phyloP scores from a whole-genome alignment of 2,888 invertebrate genomes.

The Nowickia ferox region DNA sequence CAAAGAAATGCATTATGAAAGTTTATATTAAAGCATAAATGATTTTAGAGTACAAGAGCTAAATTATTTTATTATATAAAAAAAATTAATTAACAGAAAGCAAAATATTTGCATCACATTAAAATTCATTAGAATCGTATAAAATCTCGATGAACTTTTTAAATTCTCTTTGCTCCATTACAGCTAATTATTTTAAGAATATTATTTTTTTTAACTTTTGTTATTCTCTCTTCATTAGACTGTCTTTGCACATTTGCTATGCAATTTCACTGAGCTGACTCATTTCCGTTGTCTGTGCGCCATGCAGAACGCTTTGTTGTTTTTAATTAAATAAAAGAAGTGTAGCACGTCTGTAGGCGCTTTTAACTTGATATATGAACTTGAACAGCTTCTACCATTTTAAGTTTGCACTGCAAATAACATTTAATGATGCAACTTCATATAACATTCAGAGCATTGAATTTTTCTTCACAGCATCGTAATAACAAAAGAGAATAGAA shows the following conservation, averaged over 20 bases:
- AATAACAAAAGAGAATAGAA: background rate
- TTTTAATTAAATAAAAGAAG: constrained; percentile 64
- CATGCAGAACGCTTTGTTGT: constrained; percentile 12
- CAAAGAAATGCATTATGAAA: background rate
- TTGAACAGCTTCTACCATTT: constrained; percentile 15
- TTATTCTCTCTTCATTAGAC: background rate
- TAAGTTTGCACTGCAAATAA: constrained; percentile 16
- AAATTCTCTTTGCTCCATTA: background rate
- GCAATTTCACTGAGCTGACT: constrained; percentile 4
- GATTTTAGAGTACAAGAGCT: background rate
- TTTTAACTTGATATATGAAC: constrained; percentile 60
- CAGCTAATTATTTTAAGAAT: constrained; percentile 5
- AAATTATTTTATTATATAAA: background rate
- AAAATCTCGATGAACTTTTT: background rate
- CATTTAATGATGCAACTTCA: constrained; percentile 32
- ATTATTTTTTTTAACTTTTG: background rate
- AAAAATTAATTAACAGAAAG: too few species aligned
- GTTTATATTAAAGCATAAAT: background rate
- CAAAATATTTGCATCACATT: too few species aligned
- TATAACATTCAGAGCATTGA: constrained; percentile 1
- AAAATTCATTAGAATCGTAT: too few species aligned
- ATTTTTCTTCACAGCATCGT: constrained; percentile 9
- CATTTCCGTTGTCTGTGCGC: background rate
- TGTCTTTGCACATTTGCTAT: background rate
- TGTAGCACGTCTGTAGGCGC: constrained; percentile 61